Conservation (phyloP, 2,888 invertebrate species). For the Diadegma fenestrale region DNA sequence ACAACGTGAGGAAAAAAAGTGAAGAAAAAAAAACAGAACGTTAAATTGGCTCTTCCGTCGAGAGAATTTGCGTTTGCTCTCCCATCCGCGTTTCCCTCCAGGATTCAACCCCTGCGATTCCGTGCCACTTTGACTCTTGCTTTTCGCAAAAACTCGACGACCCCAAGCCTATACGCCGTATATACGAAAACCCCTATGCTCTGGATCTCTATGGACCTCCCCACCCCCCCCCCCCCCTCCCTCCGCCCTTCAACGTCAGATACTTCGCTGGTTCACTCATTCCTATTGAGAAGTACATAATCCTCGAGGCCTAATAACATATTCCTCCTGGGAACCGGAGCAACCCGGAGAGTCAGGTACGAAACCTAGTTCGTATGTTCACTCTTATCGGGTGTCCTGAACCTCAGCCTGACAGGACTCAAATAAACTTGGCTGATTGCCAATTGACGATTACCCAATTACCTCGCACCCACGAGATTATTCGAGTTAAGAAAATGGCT, state of each 20-base stretch:
- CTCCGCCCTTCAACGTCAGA: slow-evolving; percentile 43
- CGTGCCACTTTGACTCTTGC: slow-evolving; percentile 55
- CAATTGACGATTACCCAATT: background rate
- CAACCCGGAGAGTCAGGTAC: slow-evolving; percentile 63
- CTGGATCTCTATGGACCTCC: slow-evolving; percentile 1
- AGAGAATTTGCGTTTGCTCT: slow-evolving; percentile 60
- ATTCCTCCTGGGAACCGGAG: slow-evolving; percentile 76
- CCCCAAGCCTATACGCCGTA: slow-evolving; percentile 4
- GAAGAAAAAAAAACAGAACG: slow-evolving; percentile 47
- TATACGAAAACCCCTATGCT: slow-evolving; percentile 24
- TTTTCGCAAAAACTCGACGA: slow-evolving; percentile 41
- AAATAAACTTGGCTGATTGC: background rate
- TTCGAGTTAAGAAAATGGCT: background rate
- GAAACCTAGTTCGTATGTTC: slow-evolving; percentile 5
- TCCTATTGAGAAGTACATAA: slow-evolving; percentile 78
- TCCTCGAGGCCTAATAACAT: slow-evolving; percentile 80
- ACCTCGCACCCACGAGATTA: background rate
- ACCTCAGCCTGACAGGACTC: background rate
- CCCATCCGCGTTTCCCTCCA: slow-evolving; percentile 60
- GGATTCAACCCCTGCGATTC: slow-evolving; percentile 44
- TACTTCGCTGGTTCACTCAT: slow-evolving; percentile 47
- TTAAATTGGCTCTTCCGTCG: slow-evolving; percentile 70
- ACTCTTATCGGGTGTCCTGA: background rate
- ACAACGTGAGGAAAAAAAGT: slow-evolving; percentile 55
- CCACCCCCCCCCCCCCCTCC: slow-evolving; percentile 15